Evolutionary conservation across 2,113 vertebrate genomes (phyloP).

Genomic region (Orthonyx spaldingii): DNA sequence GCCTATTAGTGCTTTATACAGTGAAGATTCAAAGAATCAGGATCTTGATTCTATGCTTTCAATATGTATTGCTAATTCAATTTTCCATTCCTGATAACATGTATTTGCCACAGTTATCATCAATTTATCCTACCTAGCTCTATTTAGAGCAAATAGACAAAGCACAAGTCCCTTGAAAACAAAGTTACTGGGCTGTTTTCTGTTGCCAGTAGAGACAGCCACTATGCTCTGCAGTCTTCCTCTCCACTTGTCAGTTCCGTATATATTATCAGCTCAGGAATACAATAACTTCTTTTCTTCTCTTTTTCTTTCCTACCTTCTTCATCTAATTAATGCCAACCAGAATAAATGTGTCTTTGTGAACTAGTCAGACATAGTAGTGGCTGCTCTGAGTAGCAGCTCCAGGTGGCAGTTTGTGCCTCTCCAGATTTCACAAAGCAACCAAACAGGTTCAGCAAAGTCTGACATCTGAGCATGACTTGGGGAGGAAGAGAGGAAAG

Average conservation of each 20-base stretch:
- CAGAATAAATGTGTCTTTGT: constrained; percentile 35
- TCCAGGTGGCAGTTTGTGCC: not conserved
- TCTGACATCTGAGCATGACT: not conserved
- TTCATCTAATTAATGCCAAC: constrained; percentile 5
- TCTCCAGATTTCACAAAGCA: not conserved
- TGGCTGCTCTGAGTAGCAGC: not conserved
- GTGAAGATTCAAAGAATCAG: not conserved
- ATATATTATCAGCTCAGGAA: constrained; percentile 6
- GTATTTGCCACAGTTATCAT: not conserved
- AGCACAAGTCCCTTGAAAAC: not conserved
- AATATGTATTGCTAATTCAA: not conserved
- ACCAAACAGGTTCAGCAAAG: not conserved
- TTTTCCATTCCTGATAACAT: not conserved
- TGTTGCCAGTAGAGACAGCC: not conserved
- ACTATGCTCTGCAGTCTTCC: not conserved
- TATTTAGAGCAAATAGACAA: not conserved
- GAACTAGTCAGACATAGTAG: not conserved
- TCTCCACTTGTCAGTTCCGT: not conserved
- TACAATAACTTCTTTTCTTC: constrained; percentile 33
- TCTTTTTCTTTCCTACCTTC: not conserved
- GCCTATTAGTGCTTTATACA: not conserved
- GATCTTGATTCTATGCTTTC: not conserved
- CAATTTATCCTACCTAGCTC: not conserved
- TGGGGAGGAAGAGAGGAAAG: not conserved
- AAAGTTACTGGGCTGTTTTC: not conserved